phyloP scores from a whole-genome alignment of 92 coral and sea anemone species.

The Phenganax marumi region DNA sequence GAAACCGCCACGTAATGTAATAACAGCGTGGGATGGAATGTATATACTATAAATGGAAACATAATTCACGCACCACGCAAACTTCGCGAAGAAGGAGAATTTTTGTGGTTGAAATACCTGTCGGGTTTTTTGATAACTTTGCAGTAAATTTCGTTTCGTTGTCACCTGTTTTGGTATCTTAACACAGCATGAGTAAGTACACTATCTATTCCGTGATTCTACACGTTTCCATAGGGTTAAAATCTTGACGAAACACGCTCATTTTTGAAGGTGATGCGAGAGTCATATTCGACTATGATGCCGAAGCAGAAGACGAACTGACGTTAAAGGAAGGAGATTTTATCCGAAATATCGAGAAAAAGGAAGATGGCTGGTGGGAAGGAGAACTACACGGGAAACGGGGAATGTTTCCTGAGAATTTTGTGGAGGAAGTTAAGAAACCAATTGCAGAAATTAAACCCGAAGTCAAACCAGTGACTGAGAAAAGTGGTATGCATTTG shows the following conservation, averaged over 20 bases:
- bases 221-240: background rate
- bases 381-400: slow-evolving; percentile 75
- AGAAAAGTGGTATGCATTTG: slow-evolving; percentile 45
- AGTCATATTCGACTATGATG: slow-evolving; percentile 78
- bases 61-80: no score
- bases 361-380: slow-evolving; percentile 88
- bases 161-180: background rate
- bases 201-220: slow-evolving; percentile 6
- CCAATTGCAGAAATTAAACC: slow-evolving; percentile 13
- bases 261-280: slow-evolving; percentile 62
- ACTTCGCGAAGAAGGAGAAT: background rate
- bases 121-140: background rate
- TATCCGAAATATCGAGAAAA: slow-evolving; percentile 58
- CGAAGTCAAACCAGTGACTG: slow-evolving; percentile 18
- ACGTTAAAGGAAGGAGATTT: slow-evolving; percentile 67
- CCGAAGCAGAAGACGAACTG: slow-evolving; percentile 73
- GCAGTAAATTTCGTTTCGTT: background rate
- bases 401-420: slow-evolving; percentile 89
- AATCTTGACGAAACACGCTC: background rate
- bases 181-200: slow-evolving; percentile 40
- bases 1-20: no score
- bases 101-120: slow-evolving; percentile 10
- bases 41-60: no score
- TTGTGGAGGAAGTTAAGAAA: slow-evolving; percentile 64
- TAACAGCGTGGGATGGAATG: no score